A percentile compares a stretch with the other conserved stretches of the same genome.
Conservation (phyloP, 1,140 invertebrate species). For the Brachionus rubens region DNA sequence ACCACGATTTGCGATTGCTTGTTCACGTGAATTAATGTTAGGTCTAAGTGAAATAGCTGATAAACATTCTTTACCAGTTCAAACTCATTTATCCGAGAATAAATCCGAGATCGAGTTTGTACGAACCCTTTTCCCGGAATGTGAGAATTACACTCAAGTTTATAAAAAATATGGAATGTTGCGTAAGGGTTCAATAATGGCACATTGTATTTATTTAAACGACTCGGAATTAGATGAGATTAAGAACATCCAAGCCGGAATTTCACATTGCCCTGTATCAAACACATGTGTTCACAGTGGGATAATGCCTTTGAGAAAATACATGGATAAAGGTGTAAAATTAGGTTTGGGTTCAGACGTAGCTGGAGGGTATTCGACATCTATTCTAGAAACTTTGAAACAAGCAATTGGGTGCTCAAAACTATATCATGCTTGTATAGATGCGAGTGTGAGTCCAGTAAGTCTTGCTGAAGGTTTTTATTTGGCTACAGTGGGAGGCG, state of each 20-base stretch:
- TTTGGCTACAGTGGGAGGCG: slow-evolving; percentile 79
- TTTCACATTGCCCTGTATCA: slow-evolving; percentile 82
- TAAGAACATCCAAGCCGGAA: slow-evolving; percentile 64
- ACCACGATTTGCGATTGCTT: slow-evolving; percentile 79
- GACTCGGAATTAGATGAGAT: slow-evolving; percentile 71
- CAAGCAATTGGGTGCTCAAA: slow-evolving; percentile 71
- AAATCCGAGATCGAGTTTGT: slow-evolving; percentile 69
- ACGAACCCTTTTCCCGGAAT: slow-evolving; percentile 64
- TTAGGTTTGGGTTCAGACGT: slow-evolving; percentile 84
- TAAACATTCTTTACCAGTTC: slow-evolving; percentile 70
- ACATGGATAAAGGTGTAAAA: slow-evolving; percentile 68
- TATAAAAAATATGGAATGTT: slow-evolving; percentile 73
- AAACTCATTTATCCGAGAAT: slow-evolving; percentile 82
- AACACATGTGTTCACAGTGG: slow-evolving; percentile 78
- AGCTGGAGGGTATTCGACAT: slow-evolving; percentile 72
- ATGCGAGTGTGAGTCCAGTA: slow-evolving; percentile 64
- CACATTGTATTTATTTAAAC: slow-evolving; percentile 74
- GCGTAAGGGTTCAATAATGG: slow-evolving; percentile 72
- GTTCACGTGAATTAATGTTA: slow-evolving; percentile 70
- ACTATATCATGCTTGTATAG: slow-evolving; percentile 60
- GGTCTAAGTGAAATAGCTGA: slow-evolving; percentile 69
- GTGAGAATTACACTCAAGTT: slow-evolving; percentile 69
- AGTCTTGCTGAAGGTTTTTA: slow-evolving; percentile 75
- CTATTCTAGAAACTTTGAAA: slow-evolving; percentile 73
- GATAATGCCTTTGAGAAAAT: slow-evolving; percentile 70